Conservation (phyloP, 2,797 vertebrate species). For the Leptoclinus maculatus region DNA sequence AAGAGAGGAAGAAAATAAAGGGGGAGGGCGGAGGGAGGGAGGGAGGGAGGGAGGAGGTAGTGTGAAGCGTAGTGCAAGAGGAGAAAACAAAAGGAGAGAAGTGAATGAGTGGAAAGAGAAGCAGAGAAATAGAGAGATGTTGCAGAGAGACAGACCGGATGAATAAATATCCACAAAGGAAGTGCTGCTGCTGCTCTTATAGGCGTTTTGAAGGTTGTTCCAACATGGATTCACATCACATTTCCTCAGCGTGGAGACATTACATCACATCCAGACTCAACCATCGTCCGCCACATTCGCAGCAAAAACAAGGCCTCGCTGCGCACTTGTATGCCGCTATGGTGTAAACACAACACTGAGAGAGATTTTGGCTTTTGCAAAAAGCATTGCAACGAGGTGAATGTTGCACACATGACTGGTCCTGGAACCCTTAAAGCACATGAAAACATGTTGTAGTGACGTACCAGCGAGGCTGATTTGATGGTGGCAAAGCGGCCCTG, state of each 20-base stretch:
- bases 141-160: neutral
- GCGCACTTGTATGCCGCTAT: neutral
- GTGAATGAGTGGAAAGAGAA: constrained; percentile 27
- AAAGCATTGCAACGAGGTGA: neutral
- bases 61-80: constrained; percentile 26
- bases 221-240: neutral
- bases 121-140: constrained; percentile 7
- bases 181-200: neutral
- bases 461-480: constrained; percentile 98
- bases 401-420: neutral
- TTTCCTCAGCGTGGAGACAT: neutral
- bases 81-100: constrained; percentile 47
- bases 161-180: neutral
- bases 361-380: neutral
- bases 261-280: constrained; percentile 4
- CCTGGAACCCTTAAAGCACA: neutral
- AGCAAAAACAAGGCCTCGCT: neutral
- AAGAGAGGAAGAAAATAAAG: constrained; percentile 49
- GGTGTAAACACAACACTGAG: neutral
- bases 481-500: constrained; percentile 98
- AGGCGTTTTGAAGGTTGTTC: neutral
- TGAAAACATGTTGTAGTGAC: constrained; percentile 42
- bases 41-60: constrained; percentile 43
- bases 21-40: constrained; percentile 28
- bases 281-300: constrained; percentile 1